A percentile compares a stretch with the other conserved stretches of the same genome.
Evolutionary conservation across 2,797 vertebrate genomes (phyloP).

Genomic region (Neosilurus hyrtlii): DNA sequence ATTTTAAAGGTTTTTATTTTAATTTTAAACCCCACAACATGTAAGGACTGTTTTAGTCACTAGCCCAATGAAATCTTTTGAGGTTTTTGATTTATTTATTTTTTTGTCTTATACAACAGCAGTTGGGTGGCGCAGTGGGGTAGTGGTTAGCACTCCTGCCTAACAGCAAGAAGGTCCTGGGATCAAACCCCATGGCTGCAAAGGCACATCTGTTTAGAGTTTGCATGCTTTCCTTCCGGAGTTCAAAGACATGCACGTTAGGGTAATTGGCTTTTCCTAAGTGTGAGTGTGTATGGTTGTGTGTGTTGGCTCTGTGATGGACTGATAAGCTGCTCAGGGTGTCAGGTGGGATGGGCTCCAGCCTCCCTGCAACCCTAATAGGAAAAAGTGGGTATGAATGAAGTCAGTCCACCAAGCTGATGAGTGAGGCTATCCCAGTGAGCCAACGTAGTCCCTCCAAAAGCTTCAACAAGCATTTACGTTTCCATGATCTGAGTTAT

Average conservation of each 20-base stretch:
- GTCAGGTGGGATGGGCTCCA: too few relatives aligned
- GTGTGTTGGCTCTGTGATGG: too few relatives aligned
- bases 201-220: too few relatives aligned
- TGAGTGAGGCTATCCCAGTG: not conserved
- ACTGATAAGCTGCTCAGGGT: too few relatives aligned
- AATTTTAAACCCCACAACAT: not conserved
- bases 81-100: not conserved
- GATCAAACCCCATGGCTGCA: too few relatives aligned
- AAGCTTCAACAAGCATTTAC: not conserved
- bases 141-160: too few relatives aligned
- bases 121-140: not conserved
- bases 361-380: too few relatives aligned
- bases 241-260: too few relatives aligned
- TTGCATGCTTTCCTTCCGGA: too few relatives aligned
- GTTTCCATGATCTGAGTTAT: not conserved
- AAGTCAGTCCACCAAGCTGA: not conserved
- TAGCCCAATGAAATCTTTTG: not conserved
- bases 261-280: too few relatives aligned
- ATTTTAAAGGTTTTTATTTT: not conserved
- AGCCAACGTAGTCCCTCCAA: not conserved
- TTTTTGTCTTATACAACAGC: not conserved
- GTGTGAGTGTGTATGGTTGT: too few relatives aligned
- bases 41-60: not conserved
- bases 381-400: not conserved
- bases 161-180: too few relatives aligned